Percentiles rank a stretch among this genome's conserved stretches.
phyloP scores from a whole-genome alignment of 2,888 invertebrate species.

The Hesperia comma region DNA sequence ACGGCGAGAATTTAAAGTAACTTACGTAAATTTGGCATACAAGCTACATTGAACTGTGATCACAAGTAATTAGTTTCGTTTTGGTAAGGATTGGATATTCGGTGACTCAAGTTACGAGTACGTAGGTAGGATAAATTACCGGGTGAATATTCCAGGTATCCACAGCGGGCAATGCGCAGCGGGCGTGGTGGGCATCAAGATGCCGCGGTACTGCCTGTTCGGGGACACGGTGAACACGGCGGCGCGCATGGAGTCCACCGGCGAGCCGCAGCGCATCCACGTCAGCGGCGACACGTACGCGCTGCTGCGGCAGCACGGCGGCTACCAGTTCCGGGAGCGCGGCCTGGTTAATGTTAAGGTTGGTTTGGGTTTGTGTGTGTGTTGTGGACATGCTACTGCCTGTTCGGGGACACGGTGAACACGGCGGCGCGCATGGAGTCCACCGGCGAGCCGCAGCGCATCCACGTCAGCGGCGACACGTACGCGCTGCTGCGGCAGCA shows the following conservation, averaged over 20 bases:
- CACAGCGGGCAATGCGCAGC: constrained; percentile 89
- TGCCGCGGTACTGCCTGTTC: constrained; percentile 93
- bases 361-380: too few species aligned
- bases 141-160: constrained; percentile 54
- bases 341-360: constrained; percentile 90
- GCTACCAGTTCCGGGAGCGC: constrained; percentile 88
- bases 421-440: constrained; percentile 93
- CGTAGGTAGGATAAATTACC: too few species aligned
- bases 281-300: constrained; percentile 88
- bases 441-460: constrained; percentile 88
- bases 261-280: constrained; percentile 89
- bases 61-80: too few species aligned
- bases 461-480: constrained; percentile 90
- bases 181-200: constrained; percentile 92
- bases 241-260: constrained; percentile 91
- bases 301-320: constrained; percentile 87
- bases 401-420: constrained; percentile 93
- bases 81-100: too few species aligned
- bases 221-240: constrained; percentile 94
- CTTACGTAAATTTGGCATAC: too few species aligned
- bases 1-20: too few species aligned
- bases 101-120: too few species aligned
- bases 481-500: constrained; percentile 86
- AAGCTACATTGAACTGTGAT: too few species aligned
- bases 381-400: constrained; percentile 84